Evolutionary conservation across 1,140 invertebrate species (phyloP).

Genomic region (Melitaea cinxia): DNA sequence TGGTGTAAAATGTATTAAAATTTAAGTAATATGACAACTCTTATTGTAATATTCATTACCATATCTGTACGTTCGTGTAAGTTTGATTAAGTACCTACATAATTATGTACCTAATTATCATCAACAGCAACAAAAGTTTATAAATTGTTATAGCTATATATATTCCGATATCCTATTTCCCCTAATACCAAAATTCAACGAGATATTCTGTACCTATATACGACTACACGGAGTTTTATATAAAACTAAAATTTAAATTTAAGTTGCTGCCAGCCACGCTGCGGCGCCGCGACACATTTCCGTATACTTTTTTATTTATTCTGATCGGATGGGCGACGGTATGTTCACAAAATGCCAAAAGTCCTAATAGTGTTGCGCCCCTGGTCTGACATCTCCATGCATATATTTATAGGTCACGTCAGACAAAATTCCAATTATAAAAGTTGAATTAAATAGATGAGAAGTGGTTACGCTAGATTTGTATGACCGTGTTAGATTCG

Average conservation of each 20-base stretch:
- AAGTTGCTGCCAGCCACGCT: slow-evolving; percentile 3
- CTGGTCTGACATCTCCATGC: not conserved
- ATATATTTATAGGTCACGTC: not conserved
- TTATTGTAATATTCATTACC: no score
- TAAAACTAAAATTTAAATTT: slow-evolving; percentile 18
- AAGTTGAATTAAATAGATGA: not conserved
- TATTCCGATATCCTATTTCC: not conserved
- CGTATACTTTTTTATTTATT: slow-evolving; percentile 13
- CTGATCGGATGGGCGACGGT: slow-evolving; percentile 3
- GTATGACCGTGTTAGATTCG: no score
- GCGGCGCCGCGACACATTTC: slow-evolving; percentile 8
- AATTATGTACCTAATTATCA: no score
- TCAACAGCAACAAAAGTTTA: not conserved
- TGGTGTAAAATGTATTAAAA: no score
- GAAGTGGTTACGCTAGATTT: no score
- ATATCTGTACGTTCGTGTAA: no score
- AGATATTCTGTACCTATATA: not conserved
- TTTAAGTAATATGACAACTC: no score
- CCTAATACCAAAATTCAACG: not conserved
- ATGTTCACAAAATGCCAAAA: slow-evolving; percentile 10
- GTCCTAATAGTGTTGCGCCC: not conserved
- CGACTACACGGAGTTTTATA: slow-evolving; percentile 7
- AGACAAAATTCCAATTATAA: not conserved
- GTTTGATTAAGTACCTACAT: no score
- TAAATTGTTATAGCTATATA: not conserved